A percentile compares a stretch with the other conserved stretches of the same genome.
Evolutionary conservation across 2,797 vertebrate genomes (phyloP).

Genomic region (Peromyscus aztecus): DNA sequence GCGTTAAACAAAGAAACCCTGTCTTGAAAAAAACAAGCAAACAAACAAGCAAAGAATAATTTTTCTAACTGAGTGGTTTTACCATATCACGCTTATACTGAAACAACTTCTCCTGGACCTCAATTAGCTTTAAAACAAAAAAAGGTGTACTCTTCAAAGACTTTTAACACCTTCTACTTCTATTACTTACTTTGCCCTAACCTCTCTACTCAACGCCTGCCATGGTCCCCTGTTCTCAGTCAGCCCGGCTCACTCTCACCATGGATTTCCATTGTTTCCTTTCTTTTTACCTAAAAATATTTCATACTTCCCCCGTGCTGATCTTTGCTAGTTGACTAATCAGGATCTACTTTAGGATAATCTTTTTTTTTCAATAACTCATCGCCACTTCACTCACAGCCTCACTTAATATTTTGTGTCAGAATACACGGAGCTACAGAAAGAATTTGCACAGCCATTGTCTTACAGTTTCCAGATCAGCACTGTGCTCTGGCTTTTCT

Average conservation of each 20-base stretch:
- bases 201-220: conserved; percentile 13
- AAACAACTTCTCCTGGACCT: background rate
- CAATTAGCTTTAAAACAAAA: conserved; percentile 68
- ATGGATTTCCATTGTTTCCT: background rate
- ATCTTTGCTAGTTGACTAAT: conserved; percentile 48
- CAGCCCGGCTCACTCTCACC: background rate
- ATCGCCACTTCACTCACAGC: conserved; percentile 23
- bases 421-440: conserved; percentile 15
- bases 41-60: conserved; percentile 28
- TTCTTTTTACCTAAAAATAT: background rate
- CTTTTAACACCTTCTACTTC: background rate
- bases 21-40: background rate
- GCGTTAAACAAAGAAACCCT: background rate
- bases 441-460: conserved; percentile 43
- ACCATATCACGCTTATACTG: background rate
- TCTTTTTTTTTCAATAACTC: background rate
- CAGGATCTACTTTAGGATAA: conserved; percentile 27
- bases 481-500: conserved; percentile 28
- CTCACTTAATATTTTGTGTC: conserved; percentile 19
- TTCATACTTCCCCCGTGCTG: conserved; percentile 5
- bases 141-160: conserved; percentile 14
- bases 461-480: conserved; percentile 11
- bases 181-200: conserved; percentile 32
- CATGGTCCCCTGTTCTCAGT: background rate
- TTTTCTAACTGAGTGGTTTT: conserved; percentile 58